Percentiles rank a stretch among this genome's conserved stretches.
Conservation (phyloP, 2,797 vertebrate genomes). For the Neosilurus mollespiculum region DNA sequence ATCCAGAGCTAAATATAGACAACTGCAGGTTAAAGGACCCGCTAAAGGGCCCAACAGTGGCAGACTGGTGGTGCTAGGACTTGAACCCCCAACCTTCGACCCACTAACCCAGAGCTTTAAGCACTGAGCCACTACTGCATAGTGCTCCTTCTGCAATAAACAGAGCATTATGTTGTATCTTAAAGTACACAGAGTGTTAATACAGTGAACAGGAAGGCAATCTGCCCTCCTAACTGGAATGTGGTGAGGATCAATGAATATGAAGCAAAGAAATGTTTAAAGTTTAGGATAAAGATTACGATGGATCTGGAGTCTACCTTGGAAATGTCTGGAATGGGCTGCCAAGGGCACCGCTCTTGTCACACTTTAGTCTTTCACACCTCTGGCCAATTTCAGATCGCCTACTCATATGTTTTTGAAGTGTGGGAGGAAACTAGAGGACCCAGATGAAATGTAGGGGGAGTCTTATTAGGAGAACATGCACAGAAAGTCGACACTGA, state of each 20-base stretch:
- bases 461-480: background rate
- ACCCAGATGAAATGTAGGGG: background rate
- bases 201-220: background rate
- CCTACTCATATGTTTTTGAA: too few relatives aligned
- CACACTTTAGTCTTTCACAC: background rate
- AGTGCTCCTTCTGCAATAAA: background rate
- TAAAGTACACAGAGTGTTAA: background rate
- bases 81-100: too few relatives aligned
- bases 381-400: background rate
- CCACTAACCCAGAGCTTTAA: too few relatives aligned
- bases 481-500: background rate
- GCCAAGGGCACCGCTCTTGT: background rate
- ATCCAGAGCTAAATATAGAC: too few relatives aligned
- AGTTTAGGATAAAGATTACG: background rate
- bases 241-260: background rate
- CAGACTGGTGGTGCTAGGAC: too few relatives aligned
- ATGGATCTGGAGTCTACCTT: background rate
- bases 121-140: too few relatives aligned
- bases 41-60: too few relatives aligned
- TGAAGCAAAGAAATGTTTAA: background rate
- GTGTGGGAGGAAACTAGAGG: background rate
- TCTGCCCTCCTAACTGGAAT: background rate
- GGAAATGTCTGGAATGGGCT: background rate
- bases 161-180: background rate
- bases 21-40: too few relatives aligned